These are phyloP conservation scores for Cranoglanis bouderius DNA, from an alignment of 2,113 vertebrate genomes.

Conservation along the genomic window DNA sequence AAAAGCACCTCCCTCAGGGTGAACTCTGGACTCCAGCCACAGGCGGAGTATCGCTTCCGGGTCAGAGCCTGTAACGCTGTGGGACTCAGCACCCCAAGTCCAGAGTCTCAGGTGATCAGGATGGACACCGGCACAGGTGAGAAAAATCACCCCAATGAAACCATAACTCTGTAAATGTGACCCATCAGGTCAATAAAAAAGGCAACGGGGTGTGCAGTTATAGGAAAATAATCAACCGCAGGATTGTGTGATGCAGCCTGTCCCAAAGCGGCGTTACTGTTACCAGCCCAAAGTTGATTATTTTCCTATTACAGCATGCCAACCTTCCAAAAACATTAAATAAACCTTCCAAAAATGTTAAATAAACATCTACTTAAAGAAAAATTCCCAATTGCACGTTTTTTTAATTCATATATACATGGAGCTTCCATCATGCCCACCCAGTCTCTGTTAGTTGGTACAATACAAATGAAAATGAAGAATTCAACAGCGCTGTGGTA, in stretches of 20 bases:
- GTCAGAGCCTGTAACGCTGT: slow-evolving; percentile 72
- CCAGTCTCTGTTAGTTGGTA: neutral
- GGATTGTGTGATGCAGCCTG: neutral
- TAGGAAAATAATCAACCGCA: neutral
- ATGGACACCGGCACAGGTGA: slow-evolving; percentile 74
- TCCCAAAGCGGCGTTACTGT: neutral
- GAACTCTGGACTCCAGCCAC: slow-evolving; percentile 62
- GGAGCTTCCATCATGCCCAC: too few relatives aligned
- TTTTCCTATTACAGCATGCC: neutral
- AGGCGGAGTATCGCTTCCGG: slow-evolving; percentile 70
- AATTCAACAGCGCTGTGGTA: neutral
- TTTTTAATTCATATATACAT: too few relatives aligned
- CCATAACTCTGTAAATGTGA: neutral
- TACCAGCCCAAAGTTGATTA: neutral
- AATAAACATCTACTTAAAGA: too few relatives aligned
- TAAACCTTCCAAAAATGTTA: too few relatives aligned
- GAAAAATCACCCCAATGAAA: neutral
- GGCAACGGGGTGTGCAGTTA: neutral
- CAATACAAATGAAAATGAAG: neutral
- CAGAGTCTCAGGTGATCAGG: slow-evolving; percentile 66
- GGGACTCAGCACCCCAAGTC: slow-evolving; percentile 72
- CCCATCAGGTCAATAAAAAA: neutral
- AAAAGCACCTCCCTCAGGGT: slow-evolving; percentile 73
- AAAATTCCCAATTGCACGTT: too few relatives aligned
- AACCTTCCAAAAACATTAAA: too few relatives aligned